A percentile compares a stretch with the other conserved stretches of the same genome.
Evolutionary conservation across 2,797 vertebrate species (phyloP).

Genomic region (Pyrocephalus nanus): DNA sequence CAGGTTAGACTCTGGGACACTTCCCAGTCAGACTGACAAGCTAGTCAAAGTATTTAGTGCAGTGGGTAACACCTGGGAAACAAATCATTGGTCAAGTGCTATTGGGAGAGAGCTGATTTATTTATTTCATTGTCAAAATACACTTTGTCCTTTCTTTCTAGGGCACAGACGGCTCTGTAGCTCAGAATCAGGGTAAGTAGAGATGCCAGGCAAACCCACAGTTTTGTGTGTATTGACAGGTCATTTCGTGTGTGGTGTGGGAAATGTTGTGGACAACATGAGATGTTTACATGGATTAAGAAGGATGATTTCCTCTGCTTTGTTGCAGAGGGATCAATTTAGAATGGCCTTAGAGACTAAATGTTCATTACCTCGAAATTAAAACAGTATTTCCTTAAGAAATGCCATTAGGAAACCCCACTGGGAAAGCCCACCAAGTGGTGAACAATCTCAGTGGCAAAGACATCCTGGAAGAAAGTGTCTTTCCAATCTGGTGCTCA

Average conservation of each 20-base stretch:
- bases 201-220: background rate
- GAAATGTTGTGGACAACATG: background rate
- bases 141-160: too few relatives aligned
- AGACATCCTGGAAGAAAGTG: background rate
- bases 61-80: background rate
- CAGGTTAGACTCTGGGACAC: background rate
- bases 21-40: background rate
- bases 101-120: too few relatives aligned
- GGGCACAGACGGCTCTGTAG: too few relatives aligned
- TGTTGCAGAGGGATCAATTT: background rate
- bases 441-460: background rate
- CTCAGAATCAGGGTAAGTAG: slow-evolving; percentile 67
- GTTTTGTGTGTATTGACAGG: background rate
- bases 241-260: too few relatives aligned
- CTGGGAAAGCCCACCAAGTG: too few relatives aligned
- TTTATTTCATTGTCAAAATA: too few relatives aligned
- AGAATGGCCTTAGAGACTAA: background rate
- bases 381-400: background rate
- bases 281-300: background rate
- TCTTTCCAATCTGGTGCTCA: background rate
- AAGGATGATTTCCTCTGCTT: background rate
- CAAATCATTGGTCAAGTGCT: slow-evolving; percentile 70
- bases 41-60: background rate
- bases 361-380: background rate
- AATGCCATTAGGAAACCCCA: too few relatives aligned